Conservation (phyloP, 2,113 vertebrate genomes). For the Naja naja region DNA sequence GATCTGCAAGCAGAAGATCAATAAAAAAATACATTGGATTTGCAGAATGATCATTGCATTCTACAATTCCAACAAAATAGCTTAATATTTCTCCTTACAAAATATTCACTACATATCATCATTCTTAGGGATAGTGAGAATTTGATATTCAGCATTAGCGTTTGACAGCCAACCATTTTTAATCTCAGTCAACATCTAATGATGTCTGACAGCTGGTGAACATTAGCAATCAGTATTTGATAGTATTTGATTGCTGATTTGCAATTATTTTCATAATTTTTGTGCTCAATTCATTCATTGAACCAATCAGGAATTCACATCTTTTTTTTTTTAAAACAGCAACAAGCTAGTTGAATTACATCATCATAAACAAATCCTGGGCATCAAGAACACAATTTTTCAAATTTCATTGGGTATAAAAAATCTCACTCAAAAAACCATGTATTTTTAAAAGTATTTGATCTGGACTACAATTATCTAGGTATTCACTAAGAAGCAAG, state of each 20-base stretch:
- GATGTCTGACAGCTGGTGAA: conserved; percentile 16
- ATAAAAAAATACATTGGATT: background rate
- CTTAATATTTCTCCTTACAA: background rate
- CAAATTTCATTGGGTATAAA: background rate
- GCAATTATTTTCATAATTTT: conserved; percentile 3
- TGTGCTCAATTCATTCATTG: conserved; percentile 4
- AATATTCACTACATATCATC: background rate
- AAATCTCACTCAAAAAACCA: background rate
- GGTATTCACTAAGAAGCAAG: background rate
- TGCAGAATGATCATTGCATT: conserved; percentile 29
- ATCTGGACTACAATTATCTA: background rate
- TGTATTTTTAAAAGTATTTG: background rate
- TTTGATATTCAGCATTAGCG: background rate
- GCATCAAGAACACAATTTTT: background rate
- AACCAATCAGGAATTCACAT: conserved; percentile 7
- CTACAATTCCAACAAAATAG: background rate
- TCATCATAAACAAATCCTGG: background rate
- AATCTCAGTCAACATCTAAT: conserved; percentile 1
- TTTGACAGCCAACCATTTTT: background rate
- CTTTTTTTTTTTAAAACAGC: background rate
- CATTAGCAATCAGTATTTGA: conserved; percentile 29
- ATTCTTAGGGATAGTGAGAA: background rate
- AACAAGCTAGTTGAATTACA: background rate
- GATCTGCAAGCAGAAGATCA: conserved; percentile 23
- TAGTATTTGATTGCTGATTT: conserved; percentile 18